Conservation (phyloP, 2,113 vertebrate species). For the Phaetusa simplex region DNA sequence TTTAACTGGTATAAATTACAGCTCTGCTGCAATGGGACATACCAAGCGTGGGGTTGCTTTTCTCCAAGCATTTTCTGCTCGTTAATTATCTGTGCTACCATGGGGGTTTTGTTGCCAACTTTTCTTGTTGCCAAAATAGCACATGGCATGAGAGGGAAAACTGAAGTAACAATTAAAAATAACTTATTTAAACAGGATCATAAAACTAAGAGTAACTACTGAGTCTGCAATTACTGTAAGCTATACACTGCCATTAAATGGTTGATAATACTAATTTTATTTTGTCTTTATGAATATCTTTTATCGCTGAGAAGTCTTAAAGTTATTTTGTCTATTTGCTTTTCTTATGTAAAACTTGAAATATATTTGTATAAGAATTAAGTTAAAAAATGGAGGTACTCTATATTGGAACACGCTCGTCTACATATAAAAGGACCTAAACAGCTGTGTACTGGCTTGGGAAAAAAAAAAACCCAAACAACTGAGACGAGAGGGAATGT, state of each 20-base stretch:
- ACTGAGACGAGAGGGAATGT: not conserved
- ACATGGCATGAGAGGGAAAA: not conserved
- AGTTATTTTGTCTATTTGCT: not conserved
- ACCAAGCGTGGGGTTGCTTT: not conserved
- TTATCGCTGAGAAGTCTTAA: not conserved
- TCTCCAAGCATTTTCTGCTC: not conserved
- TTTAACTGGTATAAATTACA: not conserved
- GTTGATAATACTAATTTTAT: not conserved
- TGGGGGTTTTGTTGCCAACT: not conserved
- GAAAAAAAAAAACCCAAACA: not conserved
- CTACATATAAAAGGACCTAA: not conserved
- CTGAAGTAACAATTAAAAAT: not conserved
- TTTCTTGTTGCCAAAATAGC: not conserved
- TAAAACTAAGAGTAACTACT: not conserved
- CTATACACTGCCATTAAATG: not conserved
- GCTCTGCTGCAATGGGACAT: not conserved
- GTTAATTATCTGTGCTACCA: not conserved
- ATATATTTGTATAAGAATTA: not conserved
- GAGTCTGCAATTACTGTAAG: not conserved
- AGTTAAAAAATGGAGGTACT: not conserved
- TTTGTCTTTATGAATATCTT: not conserved
- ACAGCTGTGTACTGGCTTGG: not conserved
- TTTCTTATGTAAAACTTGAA: not conserved
- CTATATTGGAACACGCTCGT: not conserved
- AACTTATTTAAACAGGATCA: not conserved